Conservation (phyloP, 2,888 invertebrate genomes). For the Caenorhabditis virilis region DNA sequence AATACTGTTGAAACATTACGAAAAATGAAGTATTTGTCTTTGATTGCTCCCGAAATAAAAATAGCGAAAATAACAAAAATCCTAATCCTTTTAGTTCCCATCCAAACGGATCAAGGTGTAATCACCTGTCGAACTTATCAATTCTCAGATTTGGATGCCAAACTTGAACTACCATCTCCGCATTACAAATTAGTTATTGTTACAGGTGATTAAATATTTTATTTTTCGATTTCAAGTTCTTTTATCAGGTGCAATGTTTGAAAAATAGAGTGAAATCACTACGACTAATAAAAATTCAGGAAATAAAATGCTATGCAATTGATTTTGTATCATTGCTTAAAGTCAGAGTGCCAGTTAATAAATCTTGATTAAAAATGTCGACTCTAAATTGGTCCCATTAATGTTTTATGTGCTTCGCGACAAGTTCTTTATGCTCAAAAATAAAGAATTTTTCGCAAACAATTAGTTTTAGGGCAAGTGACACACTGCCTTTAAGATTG, state of each 20-base stretch:
- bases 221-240: conserved; percentile 1
- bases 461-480: too few relatives aligned
- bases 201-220: conserved; percentile 33
- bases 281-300: neutral
- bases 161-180: conserved; percentile 76
- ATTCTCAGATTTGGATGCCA: conserved; percentile 48
- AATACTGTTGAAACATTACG: too few relatives aligned
- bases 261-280: neutral
- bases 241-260: conserved; percentile 38
- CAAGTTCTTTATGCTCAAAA: too few relatives aligned
- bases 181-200: conserved; percentile 79
- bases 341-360: too few relatives aligned
- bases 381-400: too few relatives aligned
- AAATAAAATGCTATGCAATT: too few relatives aligned
- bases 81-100: conserved; percentile 34
- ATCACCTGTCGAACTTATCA: conserved; percentile 63
- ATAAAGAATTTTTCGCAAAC: too few relatives aligned
- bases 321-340: too few relatives aligned
- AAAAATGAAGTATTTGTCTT: too few relatives aligned
- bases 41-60: neutral
- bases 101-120: conserved; percentile 29
- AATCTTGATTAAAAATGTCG: too few relatives aligned
- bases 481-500: too few relatives aligned
- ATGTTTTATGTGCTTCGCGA: too few relatives aligned
- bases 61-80: neutral